Conservation (phyloP, 2,888 invertebrate species). For the Stenichneumon culpator region DNA sequence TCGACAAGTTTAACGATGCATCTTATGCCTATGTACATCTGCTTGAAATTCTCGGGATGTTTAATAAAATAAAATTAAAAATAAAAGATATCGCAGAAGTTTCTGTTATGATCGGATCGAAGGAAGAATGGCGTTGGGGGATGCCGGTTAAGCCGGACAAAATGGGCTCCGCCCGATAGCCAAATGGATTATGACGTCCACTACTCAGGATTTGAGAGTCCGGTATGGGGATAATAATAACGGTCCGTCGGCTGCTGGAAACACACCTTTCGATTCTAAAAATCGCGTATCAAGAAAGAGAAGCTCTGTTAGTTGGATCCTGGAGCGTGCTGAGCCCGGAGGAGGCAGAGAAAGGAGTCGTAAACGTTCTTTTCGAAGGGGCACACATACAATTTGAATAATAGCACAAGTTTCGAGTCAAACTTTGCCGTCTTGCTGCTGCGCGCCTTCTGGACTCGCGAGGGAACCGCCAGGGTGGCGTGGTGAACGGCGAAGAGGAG, state of each 20-base stretch:
- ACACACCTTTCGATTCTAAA: conserved; percentile 26
- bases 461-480: conserved; percentile 43
- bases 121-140: conserved; percentile 13
- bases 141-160: conserved; percentile 29
- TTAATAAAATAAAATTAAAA: conserved; percentile 23
- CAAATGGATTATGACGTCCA: conserved; percentile 45
- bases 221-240: conserved; percentile 24
- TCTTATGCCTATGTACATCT: conserved; percentile 27
- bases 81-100: conserved; percentile 4
- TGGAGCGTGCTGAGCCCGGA: background rate
- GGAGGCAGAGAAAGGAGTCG: conserved; percentile 60
- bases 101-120: conserved; percentile 17
- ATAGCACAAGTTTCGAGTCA: conserved; percentile 67
- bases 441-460: conserved; percentile 59
- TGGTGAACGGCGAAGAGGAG: conserved; percentile 40
- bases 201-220: conserved; percentile 43
- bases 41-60: conserved; percentile 3
- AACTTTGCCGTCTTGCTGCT: conserved; percentile 62
- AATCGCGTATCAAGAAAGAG: conserved; percentile 2
- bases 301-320: conserved; percentile 38
- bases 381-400: conserved; percentile 67
- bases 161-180: conserved; percentile 40
- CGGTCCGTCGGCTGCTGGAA: background rate
- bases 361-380: conserved; percentile 65
- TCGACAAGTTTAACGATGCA: conserved; percentile 56